Percentiles rank a stretch among this genome's conserved stretches.
Conservation (phyloP, 2,888 invertebrate species). For the Synergus itoensis region DNA sequence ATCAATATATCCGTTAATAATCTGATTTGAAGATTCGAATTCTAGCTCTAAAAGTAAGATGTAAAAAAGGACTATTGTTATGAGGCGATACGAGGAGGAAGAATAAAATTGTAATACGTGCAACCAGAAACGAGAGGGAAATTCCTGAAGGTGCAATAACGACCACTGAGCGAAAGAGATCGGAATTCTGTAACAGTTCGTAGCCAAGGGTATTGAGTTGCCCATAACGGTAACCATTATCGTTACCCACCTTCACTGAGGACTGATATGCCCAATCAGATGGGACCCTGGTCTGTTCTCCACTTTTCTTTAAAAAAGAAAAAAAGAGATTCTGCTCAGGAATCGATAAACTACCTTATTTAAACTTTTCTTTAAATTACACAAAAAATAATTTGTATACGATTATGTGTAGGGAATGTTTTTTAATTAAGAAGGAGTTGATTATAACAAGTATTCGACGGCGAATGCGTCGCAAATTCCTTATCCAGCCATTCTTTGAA, state of each 20-base stretch:
- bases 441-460: slow-evolving; percentile 16
- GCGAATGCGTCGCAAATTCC: neutral
- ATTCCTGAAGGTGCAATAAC: slow-evolving; percentile 61
- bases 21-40: slow-evolving; percentile 22
- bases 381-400: neutral
- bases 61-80: slow-evolving; percentile 25
- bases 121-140: slow-evolving; percentile 44
- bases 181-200: slow-evolving; percentile 59
- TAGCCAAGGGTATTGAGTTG: slow-evolving; percentile 60
- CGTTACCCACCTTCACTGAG: slow-evolving; percentile 62
- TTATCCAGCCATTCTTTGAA: slow-evolving; percentile 24
- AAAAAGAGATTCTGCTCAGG: neutral
- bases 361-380: neutral
- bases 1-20: neutral
- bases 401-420: neutral
- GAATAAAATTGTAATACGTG: slow-evolving; percentile 38
- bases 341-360: too few species aligned
- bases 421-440: too few species aligned
- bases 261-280: slow-evolving; percentile 66
- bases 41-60: slow-evolving; percentile 22
- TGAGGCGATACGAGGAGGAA: slow-evolving; percentile 43
- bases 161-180: slow-evolving; percentile 48
- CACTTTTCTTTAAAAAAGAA: neutral
- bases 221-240: slow-evolving; percentile 68
- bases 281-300: slow-evolving; percentile 44